Base-by-base conservation (phyloP, 2,113 vertebrate species). In the Chloroceryle aenea region DNA sequence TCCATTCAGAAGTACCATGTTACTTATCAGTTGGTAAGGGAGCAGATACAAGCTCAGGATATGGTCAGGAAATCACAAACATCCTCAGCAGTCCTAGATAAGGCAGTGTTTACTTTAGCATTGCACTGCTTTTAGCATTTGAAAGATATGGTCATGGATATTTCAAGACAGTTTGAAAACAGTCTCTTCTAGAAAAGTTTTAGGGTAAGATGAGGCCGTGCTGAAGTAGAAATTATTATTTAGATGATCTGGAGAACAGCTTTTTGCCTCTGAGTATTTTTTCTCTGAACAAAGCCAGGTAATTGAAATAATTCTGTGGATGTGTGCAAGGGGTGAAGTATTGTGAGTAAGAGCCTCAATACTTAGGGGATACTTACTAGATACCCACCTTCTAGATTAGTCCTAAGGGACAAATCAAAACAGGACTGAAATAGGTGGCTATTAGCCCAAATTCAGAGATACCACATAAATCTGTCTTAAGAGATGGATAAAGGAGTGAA, bases 51-150 rank as follows among this genome's bases (percentile, higher is more conserved):
- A 93, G 72, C 36, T 90, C 85, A 95, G 95, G 91, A 95, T 94
- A 62, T 85, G 91, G 58, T 85, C 85, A 95, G 94, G 95, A 95
- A 94, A 87, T 42, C 91, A 45, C 91, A 89, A 53, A 82, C 62
- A 52, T 91, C 80, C 84, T 94, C 91, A 89, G 69, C 58, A 82
- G 63, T 18, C 77, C 45, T 45, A 93, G 96, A 95, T 89, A 96
- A 96, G 67, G 21, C 4, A 55, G 4, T 90, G 85, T 96, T 97
- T 95, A 87, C 62, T 32, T 85, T 71, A 96, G 25, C 50, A 53
- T 30, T 89, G 67, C 34, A 29, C 67, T 71, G 81, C 38, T 90
- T 91, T 83, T 71, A 73, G 20, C 23, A 22, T 69, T 74, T 90
- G 53, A 85, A 95, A 94, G 67, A 43, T n/a, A 50, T 1, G 1